Base-by-base conservation (phyloP, 2,113 vertebrate genomes). In the Leptosomus discolor region DNA sequence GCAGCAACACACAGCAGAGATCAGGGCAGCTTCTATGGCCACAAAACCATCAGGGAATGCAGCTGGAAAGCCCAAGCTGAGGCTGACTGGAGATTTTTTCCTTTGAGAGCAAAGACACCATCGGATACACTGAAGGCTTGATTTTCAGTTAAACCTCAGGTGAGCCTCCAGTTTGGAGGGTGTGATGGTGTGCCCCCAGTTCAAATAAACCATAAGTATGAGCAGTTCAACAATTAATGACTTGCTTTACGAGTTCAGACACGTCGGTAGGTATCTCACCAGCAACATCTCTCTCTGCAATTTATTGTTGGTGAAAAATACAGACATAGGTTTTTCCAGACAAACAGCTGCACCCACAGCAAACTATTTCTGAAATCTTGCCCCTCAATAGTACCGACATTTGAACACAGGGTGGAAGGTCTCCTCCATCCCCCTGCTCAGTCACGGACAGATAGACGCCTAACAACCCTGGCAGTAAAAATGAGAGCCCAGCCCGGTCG, bases 211-310 rank as follows among this genome's bases (percentile, higher is more conserved):
- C 73, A 11, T 39, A 78, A 85, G 45, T 19, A 65, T 32, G 8
- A 88, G 83, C 69, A 75, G 76, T 8, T 95, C 85, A 81, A 50
- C 79, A 92, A 29, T 64, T 87, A 94, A 92, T 19, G 51, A 53
- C 83, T 78, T 39, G 39, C 39, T 60, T 17, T 65, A 75, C 64
- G 3, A 91, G 95, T 94, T 92, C 91, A 76, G 96, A 34, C 91
- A 96, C 69, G 97, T 27, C 85, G 80, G 67, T 61, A 81, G 90
- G 70, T 43, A 82, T 80, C 80, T 79, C 69, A 91, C 56, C 84
- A 91, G 65, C 81, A 91, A 65, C 69, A 90, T 91, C 87, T 92
- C 92, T 13, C 29, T 27, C 69, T 88, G 57, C 89, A 26, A 3
- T 65, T 82, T 53, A 57, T 15, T 69, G 69, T 46, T 5, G 7